Percentiles rank a stretch among this genome's conserved stretches.
These are phyloP conservation scores for Oenanthe oenanthe DNA, from an alignment of 2,113 vertebrate genomes.

Conservation along the genomic window DNA sequence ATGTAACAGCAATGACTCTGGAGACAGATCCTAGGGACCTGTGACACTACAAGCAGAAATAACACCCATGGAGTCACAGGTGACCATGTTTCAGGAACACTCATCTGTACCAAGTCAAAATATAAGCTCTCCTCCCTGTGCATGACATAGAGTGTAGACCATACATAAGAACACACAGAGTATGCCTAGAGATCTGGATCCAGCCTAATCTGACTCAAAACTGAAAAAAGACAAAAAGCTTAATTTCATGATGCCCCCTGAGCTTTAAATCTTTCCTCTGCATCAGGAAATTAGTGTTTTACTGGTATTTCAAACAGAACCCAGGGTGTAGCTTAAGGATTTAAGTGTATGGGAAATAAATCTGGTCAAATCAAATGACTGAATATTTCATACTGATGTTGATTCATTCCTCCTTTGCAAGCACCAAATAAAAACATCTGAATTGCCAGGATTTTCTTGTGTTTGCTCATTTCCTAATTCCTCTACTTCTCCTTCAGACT, in stretches of 20 bases:
- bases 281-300: not conserved
- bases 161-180: not conserved
- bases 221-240: not conserved
- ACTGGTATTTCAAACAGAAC: not conserved
- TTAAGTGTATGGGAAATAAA: not conserved
- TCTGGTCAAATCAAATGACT: not conserved
- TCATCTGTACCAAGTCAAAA: not conserved
- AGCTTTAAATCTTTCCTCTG: not conserved
- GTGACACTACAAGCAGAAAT: not conserved
- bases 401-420: slow-evolving; percentile 4
- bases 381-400: not conserved
- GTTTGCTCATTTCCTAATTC: not conserved
- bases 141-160: not conserved
- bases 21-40: not conserved
- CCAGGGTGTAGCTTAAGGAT: not conserved
- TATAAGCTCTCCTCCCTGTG: not conserved
- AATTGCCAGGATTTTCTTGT: not conserved
- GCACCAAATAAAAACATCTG: not conserved
- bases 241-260: not conserved
- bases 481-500: not conserved
- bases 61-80: not conserved
- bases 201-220: not conserved
- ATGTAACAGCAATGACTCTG: not conserved
- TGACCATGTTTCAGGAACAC: not conserved
- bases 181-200: not conserved